Base-by-base conservation (phyloP, 2,888 invertebrate genomes). In the Pilophorus perplexus region DNA sequence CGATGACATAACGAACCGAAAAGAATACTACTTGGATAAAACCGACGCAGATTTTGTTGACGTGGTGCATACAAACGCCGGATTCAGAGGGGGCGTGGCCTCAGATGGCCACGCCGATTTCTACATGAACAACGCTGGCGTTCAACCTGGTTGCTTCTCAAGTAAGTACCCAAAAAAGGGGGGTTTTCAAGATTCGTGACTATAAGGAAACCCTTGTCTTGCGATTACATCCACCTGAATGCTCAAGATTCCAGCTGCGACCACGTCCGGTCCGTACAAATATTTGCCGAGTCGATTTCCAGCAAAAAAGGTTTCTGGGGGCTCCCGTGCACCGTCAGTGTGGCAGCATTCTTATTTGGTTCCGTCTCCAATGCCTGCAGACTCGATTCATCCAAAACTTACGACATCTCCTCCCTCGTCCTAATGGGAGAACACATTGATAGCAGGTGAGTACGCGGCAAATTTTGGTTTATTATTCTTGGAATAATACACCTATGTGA, bases 241-340 rank as follows among this genome's bases (percentile, higher is more conserved):
- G 33, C 33, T n/a, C n/a, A n/a, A 82, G 84, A 80, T 64, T 77
- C 79, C 0, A 78, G 82, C 3, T 85, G 85, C 72, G 81, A 81
- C 71, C 85, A 86, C 71, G 79, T 78, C 2, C 77, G 85, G 69
- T 84, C 85, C 0, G 82, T 84, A 0, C 71, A 71, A 0, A 84
- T 82, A 72, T 86, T 77, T 71, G 85, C 83, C 0, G 83, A 84
- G 73, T 85, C 85, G 0, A 82, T 83, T 42, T 75, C 65, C 3
- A 79, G 78, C 0, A 71, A 76, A 0, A 66, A 74, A 0, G 85
- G 83, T 0, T 85, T 85, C 74, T 85, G 82, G 75, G 83, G 78
- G 0, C 79, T 76, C 2, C 77, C 77, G 25, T 85, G 85, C 70
- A 18, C 18, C 3, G 16, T 66, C 4, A 25, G 14, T 8, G 52